Evolutionary conservation across 2,113 vertebrate genomes (phyloP), one percentile per base, ranked within the genome.

Genomic region (Dipodomys merriami): DNA sequence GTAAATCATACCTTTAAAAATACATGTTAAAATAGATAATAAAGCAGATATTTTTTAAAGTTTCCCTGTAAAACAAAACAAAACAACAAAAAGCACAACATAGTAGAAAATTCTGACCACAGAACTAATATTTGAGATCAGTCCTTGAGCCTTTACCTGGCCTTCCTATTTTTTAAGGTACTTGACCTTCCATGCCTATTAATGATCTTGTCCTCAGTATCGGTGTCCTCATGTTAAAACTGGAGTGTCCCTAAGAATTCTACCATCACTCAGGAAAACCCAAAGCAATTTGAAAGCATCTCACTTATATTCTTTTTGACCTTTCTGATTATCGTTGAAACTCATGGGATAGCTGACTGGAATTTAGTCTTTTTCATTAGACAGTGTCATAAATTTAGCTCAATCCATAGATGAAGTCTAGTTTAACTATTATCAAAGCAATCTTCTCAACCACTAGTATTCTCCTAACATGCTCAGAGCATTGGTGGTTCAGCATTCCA

Each of bases 121-220:
- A 74, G 65, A 35, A 53, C 7, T 60, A 15, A 44, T 29, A 76
- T 78, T 39, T 49, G 68, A 88, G 29, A 74, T 35, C 18, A 33
- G 19, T 30, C 49, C 71, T 83, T 68, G 60, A 83, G 29, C 60
- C 33, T 83, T 27, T 81, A 11, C 57, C 19, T 94, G 86, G 33
- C 49, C 81, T 94, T 90, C 83, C 29, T 84, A 64, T 39, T 67
- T 90, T 84, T 77, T 53, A 72, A 80, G 69, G 78, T 60, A 74
- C 6, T 39, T 39, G 39, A 39, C 39, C 39, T 39, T 81, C 62
- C 29, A 15, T 68, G 25, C 27, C 27, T 62, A 57, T 80, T 80
- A 78, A 64, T 72, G 27, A 10, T 80, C 86, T 64, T 77, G 29
- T 80, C 53, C 53, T 13, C 53, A 57, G 15, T 57, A 9, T 73